Evolutionary conservation across 2,797 vertebrate genomes (phyloP), one percentile per base, ranked within the genome.

Genomic region (Sciurus carolinensis): DNA sequence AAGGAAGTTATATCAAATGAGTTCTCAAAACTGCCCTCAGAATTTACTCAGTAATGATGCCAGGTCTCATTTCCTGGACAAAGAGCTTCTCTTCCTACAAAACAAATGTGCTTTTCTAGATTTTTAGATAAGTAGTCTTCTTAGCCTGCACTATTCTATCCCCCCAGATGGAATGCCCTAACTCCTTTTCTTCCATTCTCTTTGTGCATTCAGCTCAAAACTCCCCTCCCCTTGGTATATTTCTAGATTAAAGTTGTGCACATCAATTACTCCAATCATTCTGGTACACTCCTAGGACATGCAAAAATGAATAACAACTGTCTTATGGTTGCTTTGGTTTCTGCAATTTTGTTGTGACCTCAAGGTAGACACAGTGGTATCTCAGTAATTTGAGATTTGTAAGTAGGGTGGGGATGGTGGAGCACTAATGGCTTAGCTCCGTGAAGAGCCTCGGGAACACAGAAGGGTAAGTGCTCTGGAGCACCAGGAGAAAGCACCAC

Each of bases 361-460:
- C 87, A 75, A 94, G 44, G 39, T 42, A 54, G 3, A 52, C 36
- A 52, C 20, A 30, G 39, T 83, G 44, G 30, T 26, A 86, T 75
- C 62, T 96, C 82, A 86, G 57, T 82, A 44, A 88, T 88, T 44
- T 79, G 9, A 94, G 47, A 76, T 92, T 83, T 89, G 42, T 94
- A 20, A 73, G 26, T 62, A 62, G 12, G 44, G 11, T 89, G 36
- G 33, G 14, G 7, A 54, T 33, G 33, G 7, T 42, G 9, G 47
- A 66, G 28, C 71, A 24, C 36, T 75, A 47, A 64, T 59, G 66
- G 30, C 7, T 91, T 90, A 82, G 14, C 24, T 83, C n/a, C 71
- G 7, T 10, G 44, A 42, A 82, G 26, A 92, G 3, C 12, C 73
- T 96, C 42, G 75, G 24, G 85, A 79, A 30, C 64, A 91, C 14